phyloP scores from a whole-genome alignment of 1,140 invertebrate genomes.

The Zaprionus kolodkinae region DNA sequence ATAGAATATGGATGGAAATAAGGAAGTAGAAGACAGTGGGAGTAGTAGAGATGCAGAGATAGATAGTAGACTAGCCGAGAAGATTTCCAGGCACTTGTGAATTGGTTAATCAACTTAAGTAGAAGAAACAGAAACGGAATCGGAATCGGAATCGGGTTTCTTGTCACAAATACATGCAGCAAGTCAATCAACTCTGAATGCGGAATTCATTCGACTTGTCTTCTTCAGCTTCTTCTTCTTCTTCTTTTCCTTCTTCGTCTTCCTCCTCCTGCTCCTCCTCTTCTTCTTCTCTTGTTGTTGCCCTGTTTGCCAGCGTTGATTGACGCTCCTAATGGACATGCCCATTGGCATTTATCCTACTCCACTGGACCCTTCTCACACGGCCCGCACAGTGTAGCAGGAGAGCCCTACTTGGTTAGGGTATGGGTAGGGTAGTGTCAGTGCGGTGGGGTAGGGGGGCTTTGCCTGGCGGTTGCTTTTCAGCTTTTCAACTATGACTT shows the following conservation, averaged over 20 bases:
- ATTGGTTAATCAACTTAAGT: conserved; percentile 5
- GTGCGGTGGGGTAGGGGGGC: too few species aligned
- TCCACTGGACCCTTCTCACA: conserved; percentile 7
- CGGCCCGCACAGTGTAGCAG: neutral
- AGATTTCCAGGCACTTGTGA: neutral
- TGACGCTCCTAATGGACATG: conserved; percentile 34
- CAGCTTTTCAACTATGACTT: conserved; percentile 40
- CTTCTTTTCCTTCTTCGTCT: neutral
- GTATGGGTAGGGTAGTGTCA: too few species aligned
- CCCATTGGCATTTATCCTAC: conserved; percentile 15
- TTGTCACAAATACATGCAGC: conserved; percentile 7
- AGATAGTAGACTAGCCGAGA: neutral
- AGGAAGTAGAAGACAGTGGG: too few species aligned
- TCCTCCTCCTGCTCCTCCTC: neutral
- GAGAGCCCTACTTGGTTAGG: too few species aligned
- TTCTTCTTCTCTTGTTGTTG: conserved; percentile 1
- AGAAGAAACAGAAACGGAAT: neutral
- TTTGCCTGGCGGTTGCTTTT: conserved; percentile 7
- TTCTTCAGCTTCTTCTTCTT: neutral
- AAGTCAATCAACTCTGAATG: conserved; percentile 13
- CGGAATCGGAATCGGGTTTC: neutral
- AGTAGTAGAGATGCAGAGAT: neutral
- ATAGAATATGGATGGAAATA: too few species aligned
- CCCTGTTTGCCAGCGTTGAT: conserved; percentile 24
- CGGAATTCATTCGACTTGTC: neutral